Evolutionary conservation across 2,888 invertebrate genomes (phyloP).

Genomic region (Poecilus cupreus): DNA sequence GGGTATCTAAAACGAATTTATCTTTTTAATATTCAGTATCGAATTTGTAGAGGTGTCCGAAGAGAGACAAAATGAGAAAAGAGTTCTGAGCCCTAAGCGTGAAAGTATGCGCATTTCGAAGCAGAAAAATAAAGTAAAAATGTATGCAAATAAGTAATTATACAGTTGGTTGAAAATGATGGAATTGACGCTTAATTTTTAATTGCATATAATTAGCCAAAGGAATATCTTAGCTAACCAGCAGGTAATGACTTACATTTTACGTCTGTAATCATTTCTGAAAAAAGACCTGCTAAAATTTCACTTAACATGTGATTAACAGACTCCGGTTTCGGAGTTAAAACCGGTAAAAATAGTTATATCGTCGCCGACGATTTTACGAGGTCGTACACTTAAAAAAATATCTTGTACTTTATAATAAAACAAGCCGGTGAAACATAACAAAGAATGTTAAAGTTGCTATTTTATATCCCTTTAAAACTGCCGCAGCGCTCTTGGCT

Average conservation of each 20-base stretch:
- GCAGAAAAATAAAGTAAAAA: background rate
- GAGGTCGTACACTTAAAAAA: constrained; percentile 24
- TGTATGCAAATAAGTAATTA: constrained; percentile 11
- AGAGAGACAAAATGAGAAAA: background rate
- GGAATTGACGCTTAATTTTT: background rate
- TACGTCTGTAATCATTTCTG: background rate
- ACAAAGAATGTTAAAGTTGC: constrained; percentile 53
- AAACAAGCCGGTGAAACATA: constrained; percentile 44
- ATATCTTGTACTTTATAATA: constrained; percentile 49
- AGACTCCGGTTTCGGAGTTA: background rate
- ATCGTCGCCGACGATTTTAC: constrained; percentile 16
- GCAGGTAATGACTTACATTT: background rate
- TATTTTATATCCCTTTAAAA: constrained; percentile 57
- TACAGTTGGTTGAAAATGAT: background rate
- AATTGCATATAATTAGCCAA: background rate
- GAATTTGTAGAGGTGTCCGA: too few relatives aligned
- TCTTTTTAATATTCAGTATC: too few relatives aligned
- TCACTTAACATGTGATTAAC: constrained; percentile 1
- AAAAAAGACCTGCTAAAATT: background rate
- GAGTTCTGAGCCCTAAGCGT: background rate
- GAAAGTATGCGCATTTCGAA: background rate
- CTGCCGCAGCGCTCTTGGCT: constrained; percentile 42
- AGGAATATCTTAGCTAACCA: background rate
- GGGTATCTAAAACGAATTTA: too few relatives aligned
- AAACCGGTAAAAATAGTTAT: background rate